Conservation (phyloP, 2,888 invertebrate genomes). For the Drosophila tripunctata region DNA sequence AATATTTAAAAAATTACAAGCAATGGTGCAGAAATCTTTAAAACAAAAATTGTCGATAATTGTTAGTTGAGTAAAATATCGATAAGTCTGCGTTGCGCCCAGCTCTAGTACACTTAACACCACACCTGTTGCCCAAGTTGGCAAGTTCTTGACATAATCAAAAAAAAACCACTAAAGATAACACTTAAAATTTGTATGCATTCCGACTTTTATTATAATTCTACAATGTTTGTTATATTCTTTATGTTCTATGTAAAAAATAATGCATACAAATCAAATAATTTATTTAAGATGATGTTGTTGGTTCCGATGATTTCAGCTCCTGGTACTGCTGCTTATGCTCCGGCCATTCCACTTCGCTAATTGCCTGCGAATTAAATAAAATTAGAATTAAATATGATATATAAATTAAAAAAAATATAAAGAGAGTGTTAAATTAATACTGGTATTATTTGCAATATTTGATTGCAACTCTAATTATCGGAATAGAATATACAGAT, state of each 20-base stretch:
- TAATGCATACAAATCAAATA: constrained; percentile 37
- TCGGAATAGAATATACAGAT: too few species aligned
- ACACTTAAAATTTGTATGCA: constrained; percentile 30
- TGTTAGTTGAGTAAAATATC: too few species aligned
- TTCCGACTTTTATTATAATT: constrained; percentile 37
- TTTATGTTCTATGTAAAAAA: constrained; percentile 17
- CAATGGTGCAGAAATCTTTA: too few species aligned
- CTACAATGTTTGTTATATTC: constrained; percentile 32
- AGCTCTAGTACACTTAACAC: too few species aligned
- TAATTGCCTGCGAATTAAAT: constrained; percentile 54
- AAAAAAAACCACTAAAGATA: background rate
- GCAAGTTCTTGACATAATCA: too few species aligned
- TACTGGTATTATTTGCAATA: too few species aligned
- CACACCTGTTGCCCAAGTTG: background rate
- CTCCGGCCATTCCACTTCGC: constrained; percentile 65
- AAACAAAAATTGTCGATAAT: background rate
- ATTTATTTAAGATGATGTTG: constrained; percentile 26
- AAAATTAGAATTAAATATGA: too few species aligned
- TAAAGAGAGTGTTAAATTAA: too few species aligned
- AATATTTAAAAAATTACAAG: too few species aligned
- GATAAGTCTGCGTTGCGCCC: too few species aligned
- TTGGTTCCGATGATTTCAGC: constrained; percentile 32
- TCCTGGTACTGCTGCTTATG: constrained; percentile 47
- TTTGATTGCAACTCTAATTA: too few species aligned
- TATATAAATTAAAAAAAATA: too few species aligned